phyloP scores from a whole-genome alignment of 2,113 vertebrate genomes.

The Mus pahari region DNA sequence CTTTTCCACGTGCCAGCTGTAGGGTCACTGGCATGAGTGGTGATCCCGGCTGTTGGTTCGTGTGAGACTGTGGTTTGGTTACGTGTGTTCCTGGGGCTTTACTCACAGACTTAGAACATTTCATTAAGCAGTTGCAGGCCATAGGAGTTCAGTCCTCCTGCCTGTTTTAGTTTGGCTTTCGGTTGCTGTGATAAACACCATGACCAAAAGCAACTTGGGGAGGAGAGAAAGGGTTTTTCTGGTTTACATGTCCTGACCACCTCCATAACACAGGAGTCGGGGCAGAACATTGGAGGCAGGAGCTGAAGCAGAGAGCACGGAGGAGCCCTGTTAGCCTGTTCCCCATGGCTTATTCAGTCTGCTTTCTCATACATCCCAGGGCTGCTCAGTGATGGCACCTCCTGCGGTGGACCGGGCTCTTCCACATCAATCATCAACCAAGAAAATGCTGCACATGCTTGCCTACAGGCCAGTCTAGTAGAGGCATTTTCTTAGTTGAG shows the following conservation, averaged over 20 bases:
- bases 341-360: not conserved
- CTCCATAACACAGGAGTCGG: not conserved
- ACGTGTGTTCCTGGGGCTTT: constrained; percentile 35
- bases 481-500: not conserved
- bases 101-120: not conserved
- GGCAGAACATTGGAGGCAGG: not conserved
- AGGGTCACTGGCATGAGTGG: not conserved
- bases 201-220: not conserved
- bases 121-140: not conserved
- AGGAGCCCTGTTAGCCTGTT: not conserved
- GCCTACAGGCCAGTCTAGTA: not conserved
- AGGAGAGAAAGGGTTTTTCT: not conserved
- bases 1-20: not conserved
- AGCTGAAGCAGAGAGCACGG: not conserved
- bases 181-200: not conserved
- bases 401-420: not conserved
- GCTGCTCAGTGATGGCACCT: not conserved
- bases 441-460: not conserved
- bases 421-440: not conserved
- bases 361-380: not conserved
- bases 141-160: not conserved
- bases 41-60: not conserved
- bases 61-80: constrained; percentile 34
- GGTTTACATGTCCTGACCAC: not conserved
- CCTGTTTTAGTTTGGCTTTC: not conserved